Percentiles rank a stretch among this genome's conserved stretches.
Conservation (phyloP, 92 coral and sea anemone genomes). For the Epizoanthus ramosus region DNA sequence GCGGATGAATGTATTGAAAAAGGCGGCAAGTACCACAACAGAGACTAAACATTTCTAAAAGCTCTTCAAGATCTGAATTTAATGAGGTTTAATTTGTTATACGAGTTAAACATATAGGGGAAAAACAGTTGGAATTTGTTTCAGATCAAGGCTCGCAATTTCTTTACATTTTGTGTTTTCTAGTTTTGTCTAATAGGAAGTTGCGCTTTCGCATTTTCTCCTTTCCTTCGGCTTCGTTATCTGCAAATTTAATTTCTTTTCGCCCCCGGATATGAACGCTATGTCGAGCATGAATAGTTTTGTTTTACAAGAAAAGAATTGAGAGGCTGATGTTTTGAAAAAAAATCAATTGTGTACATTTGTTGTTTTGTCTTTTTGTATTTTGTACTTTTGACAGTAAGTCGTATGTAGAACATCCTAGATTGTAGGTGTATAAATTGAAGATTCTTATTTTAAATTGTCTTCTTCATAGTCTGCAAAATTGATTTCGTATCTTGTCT, state of each 20-base stretch:
- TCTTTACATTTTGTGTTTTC: neutral
- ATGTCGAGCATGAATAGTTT: conserved; percentile 17
- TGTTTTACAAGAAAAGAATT: conserved; percentile 7
- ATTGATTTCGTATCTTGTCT: conserved; percentile 20
- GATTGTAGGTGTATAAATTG: neutral
- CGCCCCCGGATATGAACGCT: conserved; percentile 39
- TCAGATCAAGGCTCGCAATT: neutral
- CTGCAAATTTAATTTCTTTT: neutral
- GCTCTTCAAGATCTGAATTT: conserved; percentile 17
- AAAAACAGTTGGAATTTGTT: neutral
- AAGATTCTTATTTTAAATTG: conserved; percentile 3
- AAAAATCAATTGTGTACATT: neutral
- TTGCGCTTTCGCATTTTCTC: neutral
- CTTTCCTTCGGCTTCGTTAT: neutral
- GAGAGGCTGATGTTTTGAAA: conserved; percentile 5
- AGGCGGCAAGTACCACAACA: neutral
- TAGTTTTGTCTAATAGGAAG: neutral
- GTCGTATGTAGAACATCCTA: neutral
- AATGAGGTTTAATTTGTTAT: conserved; percentile 38
- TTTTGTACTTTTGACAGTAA: conserved; percentile 2
- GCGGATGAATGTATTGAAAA: conserved; percentile 16
- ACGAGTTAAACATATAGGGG: conserved; percentile 1
- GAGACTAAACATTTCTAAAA: conserved; percentile 29
- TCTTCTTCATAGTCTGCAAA: neutral
- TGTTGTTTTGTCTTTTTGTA: neutral